Conservation (phyloP, 2,888 invertebrate genomes). For the Chouioia cunea region DNA sequence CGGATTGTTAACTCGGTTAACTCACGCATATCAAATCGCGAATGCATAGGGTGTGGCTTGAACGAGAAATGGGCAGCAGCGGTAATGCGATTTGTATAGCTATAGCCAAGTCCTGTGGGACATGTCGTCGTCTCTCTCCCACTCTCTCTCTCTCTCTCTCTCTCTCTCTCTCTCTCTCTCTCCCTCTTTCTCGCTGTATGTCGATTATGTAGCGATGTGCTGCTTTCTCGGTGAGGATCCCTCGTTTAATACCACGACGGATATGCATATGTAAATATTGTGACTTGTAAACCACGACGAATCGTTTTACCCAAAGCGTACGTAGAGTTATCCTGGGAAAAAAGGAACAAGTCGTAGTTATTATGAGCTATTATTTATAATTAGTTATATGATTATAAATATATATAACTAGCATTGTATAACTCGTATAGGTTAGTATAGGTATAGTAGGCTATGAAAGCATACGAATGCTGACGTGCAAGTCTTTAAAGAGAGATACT, state of each 20-base stretch:
- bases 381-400: too few species aligned
- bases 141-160: conserved; percentile 14
- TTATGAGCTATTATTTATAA: too few species aligned
- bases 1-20: conserved; percentile 65
- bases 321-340: conserved; percentile 24
- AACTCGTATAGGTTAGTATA: background rate
- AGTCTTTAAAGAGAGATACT: too few species aligned
- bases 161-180: conserved; percentile 42
- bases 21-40: conserved; percentile 66
- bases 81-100: conserved; percentile 67
- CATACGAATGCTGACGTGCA: too few species aligned
- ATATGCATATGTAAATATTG: conserved; percentile 68
- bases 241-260: conserved; percentile 59
- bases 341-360: background rate
- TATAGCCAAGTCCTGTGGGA: conserved; percentile 65
- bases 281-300: conserved; percentile 61
- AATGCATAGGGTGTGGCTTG: conserved; percentile 51
- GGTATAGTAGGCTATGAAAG: background rate
- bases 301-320: conserved; percentile 49
- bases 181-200: background rate
- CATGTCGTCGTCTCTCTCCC: conserved; percentile 45
- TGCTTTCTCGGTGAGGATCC: conserved; percentile 49
- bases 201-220: conserved; percentile 1
- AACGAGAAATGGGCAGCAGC: conserved; percentile 58
- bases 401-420: too few species aligned